A percentile compares a stretch with the other conserved stretches of the same genome.
These are phyloP conservation scores for Loris lydekkerianus DNA, from an alignment of 2,797 vertebrate genomes.

Conservation along the genomic window DNA sequence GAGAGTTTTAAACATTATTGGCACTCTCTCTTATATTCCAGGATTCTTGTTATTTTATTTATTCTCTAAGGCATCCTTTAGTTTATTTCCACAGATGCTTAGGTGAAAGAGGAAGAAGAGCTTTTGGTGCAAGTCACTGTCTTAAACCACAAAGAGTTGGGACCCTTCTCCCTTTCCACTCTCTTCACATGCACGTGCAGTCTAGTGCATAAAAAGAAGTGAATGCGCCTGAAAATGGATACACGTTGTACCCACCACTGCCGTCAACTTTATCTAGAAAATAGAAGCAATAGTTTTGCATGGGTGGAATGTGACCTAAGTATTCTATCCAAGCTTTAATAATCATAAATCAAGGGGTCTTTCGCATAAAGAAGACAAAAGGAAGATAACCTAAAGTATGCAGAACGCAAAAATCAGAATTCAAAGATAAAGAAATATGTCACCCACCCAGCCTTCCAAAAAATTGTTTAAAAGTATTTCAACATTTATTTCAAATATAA, in stretches of 20 bases:
- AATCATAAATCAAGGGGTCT: neutral
- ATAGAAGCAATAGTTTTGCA: neutral
- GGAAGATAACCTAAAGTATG: neutral
- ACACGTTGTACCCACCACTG: neutral
- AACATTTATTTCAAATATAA: slow-evolving; percentile 55
- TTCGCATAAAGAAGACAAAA: neutral
- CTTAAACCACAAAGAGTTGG: neutral
- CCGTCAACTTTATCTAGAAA: neutral
- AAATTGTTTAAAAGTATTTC: neutral
- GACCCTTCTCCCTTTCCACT: neutral
- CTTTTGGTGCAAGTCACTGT: neutral
- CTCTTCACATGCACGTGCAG: neutral
- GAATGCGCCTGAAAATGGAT: neutral
- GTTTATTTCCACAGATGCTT: neutral
- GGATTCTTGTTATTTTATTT: neutral
- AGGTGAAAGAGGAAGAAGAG: neutral
- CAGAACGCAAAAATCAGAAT: neutral
- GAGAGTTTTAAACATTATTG: neutral
- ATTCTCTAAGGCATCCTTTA: neutral
- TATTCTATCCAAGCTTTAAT: neutral
- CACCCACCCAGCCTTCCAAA: neutral
- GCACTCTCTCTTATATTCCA: neutral
- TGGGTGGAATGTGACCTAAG: neutral
- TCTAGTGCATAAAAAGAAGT: neutral
- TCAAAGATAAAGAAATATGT: slow-evolving; percentile 31